Base-by-base conservation (phyloP, 2,797 vertebrate species). In the Chrosomus eos region DNA sequence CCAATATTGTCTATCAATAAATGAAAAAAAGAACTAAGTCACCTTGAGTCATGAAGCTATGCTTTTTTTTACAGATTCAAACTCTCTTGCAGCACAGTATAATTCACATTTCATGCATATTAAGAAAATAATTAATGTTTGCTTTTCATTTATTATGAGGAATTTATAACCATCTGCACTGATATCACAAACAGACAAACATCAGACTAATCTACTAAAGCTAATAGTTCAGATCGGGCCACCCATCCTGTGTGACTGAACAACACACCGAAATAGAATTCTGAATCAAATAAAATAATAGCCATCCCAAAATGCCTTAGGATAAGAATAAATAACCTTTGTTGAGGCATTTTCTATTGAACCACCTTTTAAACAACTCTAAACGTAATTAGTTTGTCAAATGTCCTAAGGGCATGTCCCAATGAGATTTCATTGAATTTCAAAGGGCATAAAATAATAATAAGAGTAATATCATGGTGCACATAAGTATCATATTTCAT, bases 121-220 rank as follows among this genome's bases (percentile, higher is more conserved):
- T 85, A 85, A 89, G 80, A 76, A 90, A 91, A 86, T 26, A 55
- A 14, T 81, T 82, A 60, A 81, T 90, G 89, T 90, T 91, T 90
- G 88, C 82, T 89, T 91, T 93, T 90, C 82, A 90, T 88, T 92
- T 82, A 78, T 92, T 82, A 78, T 77, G 68, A 86, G 85, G 84
- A 90, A 33, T 80, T 89, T 88, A 87, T 89, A 51, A 84, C 51
- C 40, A 80, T 77, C 70, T 79, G 73, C 53, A 77, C 60, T 83
- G 36, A 58, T 66, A 85, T 86, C 85, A 88, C 67, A 75, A 70
- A 85, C 40, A 60, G 78, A 84, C 18, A 11, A 51, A 51, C 60
- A 80, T 21, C 40, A 53, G 51, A 77, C 81, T 92, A 77, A 91
- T 90, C 48, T 14, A 81, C 78, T 67, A 68, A 87, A 87, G 89